phyloP scores from a whole-genome alignment of 2,797 vertebrate species.

The Cyclura pinguis region DNA sequence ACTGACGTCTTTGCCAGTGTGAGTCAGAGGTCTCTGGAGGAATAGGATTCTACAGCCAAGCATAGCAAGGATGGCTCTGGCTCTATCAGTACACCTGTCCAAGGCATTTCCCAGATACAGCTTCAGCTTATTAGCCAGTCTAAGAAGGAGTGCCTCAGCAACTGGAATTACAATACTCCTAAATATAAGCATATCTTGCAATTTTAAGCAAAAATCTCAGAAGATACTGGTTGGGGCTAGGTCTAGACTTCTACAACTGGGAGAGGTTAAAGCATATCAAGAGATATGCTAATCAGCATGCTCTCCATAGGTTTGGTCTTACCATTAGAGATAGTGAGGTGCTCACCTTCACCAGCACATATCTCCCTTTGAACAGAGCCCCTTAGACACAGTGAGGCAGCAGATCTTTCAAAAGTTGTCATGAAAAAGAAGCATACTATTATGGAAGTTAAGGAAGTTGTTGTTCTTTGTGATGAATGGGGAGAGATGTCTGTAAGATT shows the following conservation, averaged over 20 bases:
- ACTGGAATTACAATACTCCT: not conserved
- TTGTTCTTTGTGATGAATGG: not conserved
- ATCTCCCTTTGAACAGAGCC: too few relatives aligned
- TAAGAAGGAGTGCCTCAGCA: not conserved
- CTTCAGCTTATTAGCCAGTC: not conserved
- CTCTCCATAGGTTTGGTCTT: not conserved
- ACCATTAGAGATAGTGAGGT: too few relatives aligned
- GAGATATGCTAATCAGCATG: not conserved
- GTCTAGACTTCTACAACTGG: not conserved
- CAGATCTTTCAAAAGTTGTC: not conserved
- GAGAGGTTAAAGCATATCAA: not conserved
- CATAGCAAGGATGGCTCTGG: not conserved
- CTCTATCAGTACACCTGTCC: not conserved
- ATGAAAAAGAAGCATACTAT: not conserved
- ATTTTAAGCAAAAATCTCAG: not conserved
- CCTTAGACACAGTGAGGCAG: not conserved
- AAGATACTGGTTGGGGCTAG: not conserved
- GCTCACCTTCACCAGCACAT: too few relatives aligned
- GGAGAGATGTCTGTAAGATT: not conserved
- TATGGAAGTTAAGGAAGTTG: not conserved
- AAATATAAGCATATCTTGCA: not conserved
- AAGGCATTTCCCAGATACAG: not conserved
- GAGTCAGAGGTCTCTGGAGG: constrained; percentile 44
- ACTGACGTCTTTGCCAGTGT: constrained; percentile 46
- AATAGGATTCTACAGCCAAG: constrained; percentile 12